phyloP scores from a whole-genome alignment of 2,888 invertebrate genomes.

The Xanthia icteritia region DNA sequence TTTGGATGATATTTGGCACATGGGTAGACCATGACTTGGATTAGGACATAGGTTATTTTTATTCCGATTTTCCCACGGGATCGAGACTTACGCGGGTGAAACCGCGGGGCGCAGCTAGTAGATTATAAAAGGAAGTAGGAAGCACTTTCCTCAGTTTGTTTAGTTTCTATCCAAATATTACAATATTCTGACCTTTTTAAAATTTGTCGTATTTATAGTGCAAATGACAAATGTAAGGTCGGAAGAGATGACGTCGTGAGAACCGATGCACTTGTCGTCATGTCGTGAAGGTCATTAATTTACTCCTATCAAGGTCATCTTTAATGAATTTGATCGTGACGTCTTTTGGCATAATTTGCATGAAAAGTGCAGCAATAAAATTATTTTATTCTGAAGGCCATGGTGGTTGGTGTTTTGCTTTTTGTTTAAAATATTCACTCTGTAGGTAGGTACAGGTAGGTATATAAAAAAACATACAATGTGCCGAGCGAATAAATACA shows the following conservation, averaged over 20 bases:
- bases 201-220: constrained; percentile 24
- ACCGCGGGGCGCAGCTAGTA: too few species aligned
- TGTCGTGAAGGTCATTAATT: constrained; percentile 48
- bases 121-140: neutral
- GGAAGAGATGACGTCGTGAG: constrained; percentile 33
- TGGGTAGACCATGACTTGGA: too few species aligned
- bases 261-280: constrained; percentile 49
- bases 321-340: constrained; percentile 29
- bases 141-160: neutral
- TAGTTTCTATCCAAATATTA: neutral
- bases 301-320: constrained; percentile 43
- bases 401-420: neutral
- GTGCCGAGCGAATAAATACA: neutral
- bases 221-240: constrained; percentile 30
- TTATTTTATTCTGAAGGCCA: neutral
- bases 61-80: too few species aligned
- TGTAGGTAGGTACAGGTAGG: too few species aligned
- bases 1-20: too few species aligned
- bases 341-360: constrained; percentile 32
- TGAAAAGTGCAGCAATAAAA: neutral
- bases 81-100: too few species aligned
- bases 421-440: neutral
- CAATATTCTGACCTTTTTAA: constrained; percentile 4
- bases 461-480: neutral
- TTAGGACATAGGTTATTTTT: too few species aligned